Conservation (phyloP, 2,113 vertebrate species). For the Ceratotherium simum region DNA sequence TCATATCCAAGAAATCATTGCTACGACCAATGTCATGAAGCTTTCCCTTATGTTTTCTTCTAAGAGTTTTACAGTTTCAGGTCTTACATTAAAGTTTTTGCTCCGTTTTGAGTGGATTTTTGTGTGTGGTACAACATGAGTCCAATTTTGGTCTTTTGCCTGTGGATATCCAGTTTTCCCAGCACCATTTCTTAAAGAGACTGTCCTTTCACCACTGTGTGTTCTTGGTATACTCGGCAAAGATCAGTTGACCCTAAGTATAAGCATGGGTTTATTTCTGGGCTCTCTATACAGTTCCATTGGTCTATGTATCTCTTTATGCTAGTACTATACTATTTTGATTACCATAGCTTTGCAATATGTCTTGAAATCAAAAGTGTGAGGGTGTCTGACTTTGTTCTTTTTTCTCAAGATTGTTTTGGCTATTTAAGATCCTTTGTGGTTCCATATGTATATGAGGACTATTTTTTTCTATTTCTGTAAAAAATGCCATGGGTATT, state of each 20-base stretch:
- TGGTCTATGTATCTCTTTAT: neutral
- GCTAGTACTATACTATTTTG: neutral
- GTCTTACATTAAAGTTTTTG: neutral
- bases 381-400: neutral
- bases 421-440: neutral
- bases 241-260: neutral
- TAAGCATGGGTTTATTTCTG: neutral
- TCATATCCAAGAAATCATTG: neutral
- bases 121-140: neutral
- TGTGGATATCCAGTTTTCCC: neutral
- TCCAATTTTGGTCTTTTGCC: neutral
- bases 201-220: neutral
- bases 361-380: conserved; percentile 9
- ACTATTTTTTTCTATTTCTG: neutral
- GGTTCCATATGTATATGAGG: neutral
- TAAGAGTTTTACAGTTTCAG: neutral
- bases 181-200: neutral
- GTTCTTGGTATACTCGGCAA: neutral
- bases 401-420: conserved; percentile 4
- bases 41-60: neutral
- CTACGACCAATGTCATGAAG: neutral
- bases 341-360: neutral
- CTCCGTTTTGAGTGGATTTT: conserved; percentile 27
- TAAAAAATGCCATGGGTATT: neutral
- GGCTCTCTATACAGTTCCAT: neutral